phyloP scores from a whole-genome alignment of 2,113 vertebrate species.

The Cheilinus undulatus region DNA sequence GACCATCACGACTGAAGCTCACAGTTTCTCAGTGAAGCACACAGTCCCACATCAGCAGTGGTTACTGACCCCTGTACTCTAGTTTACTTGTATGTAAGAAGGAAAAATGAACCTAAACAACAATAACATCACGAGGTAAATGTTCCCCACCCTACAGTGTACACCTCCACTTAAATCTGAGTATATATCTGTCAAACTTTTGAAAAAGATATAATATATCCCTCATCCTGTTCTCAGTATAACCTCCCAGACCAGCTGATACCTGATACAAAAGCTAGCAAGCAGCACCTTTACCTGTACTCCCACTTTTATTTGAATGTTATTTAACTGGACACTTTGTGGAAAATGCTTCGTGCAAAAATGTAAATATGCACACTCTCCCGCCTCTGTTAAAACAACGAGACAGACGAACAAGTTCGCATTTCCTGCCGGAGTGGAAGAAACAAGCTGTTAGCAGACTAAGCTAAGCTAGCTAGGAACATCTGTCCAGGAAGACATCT shows the following conservation, averaged over 20 bases:
- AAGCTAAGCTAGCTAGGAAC: slow-evolving; percentile 68
- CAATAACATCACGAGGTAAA: too few relatives aligned
- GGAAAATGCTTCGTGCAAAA: background rate
- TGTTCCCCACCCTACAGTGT: background rate
- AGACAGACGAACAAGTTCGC: background rate
- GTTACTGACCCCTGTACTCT: background rate
- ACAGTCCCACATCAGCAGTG: background rate
- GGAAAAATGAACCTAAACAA: background rate
- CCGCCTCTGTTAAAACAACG: background rate
- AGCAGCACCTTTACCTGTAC: slow-evolving; percentile 26
- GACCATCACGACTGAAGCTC: background rate
- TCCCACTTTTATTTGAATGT: background rate
- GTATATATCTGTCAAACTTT: too few relatives aligned
- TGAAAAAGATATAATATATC: background rate
- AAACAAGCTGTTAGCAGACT: slow-evolving; percentile 19
- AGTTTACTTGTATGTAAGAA: background rate
- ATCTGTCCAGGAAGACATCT: slow-evolving; percentile 76
- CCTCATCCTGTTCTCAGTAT: background rate
- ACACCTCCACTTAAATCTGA: background rate
- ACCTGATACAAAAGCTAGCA: slow-evolving; percentile 33
- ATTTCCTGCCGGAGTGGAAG: background rate
- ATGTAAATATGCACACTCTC: fast-evolving
- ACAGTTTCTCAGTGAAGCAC: background rate
- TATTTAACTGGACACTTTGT: background rate
- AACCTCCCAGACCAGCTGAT: background rate